phyloP scores from a whole-genome alignment of 2,888 invertebrate species.

The Sipha maydis region DNA sequence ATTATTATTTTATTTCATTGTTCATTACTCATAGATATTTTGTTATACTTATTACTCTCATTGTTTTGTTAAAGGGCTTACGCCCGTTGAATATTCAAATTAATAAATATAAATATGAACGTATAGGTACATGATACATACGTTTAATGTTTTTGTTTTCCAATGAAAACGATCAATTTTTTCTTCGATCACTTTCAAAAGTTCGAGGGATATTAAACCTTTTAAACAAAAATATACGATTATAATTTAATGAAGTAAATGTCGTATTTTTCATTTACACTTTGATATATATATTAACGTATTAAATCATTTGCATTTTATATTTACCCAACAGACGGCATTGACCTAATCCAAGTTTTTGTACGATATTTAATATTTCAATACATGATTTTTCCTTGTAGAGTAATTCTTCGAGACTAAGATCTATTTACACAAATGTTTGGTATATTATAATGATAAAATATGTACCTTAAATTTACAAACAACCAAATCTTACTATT shows the following conservation, averaged over 20 bases:
- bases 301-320: too few species aligned
- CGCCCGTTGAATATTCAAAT: not conserved
- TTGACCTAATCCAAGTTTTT: slow-evolving; percentile 72
- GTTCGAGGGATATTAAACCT: slow-evolving; percentile 53
- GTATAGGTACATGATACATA: not conserved
- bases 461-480: not conserved
- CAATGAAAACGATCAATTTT: slow-evolving; percentile 36
- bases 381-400: slow-evolving; percentile 74
- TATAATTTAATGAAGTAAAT: not conserved
- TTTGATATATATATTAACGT: not conserved
- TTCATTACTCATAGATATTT: too few species aligned
- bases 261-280: not conserved
- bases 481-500: slow-evolving; percentile 52
- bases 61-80: too few species aligned
- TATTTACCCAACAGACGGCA: slow-evolving; percentile 65
- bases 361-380: slow-evolving; percentile 72
- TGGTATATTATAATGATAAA: not conserved
- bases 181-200: slow-evolving; percentile 39
- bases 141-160: slow-evolving; percentile 41
- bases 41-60: too few species aligned
- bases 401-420: slow-evolving; percentile 72
- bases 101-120: not conserved
- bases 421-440: slow-evolving; percentile 69
- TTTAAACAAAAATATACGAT: not conserved
- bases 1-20: too few species aligned